phyloP scores from a whole-genome alignment of 2,888 invertebrate genomes.

The Drosophila anomelani region DNA sequence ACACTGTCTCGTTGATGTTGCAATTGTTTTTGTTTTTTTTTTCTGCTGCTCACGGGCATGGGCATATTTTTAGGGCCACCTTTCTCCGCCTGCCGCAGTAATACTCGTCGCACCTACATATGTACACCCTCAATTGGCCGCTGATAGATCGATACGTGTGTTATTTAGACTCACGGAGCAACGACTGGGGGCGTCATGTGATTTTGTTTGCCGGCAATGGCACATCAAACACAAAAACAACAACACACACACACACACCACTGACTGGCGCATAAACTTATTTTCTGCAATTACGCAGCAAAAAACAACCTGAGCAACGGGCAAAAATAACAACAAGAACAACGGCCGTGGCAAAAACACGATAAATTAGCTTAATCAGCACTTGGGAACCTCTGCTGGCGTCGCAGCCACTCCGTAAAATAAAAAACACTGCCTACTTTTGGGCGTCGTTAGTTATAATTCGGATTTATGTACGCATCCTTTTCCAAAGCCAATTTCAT shows the following conservation, averaged over 20 bases:
- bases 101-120: conserved; percentile 14
- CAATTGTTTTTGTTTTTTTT: conserved; percentile 12
- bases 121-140: conserved; percentile 3
- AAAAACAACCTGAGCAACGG: conserved; percentile 13
- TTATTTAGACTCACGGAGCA: conserved; percentile 15
- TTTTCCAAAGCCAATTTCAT: not conserved
- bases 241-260: not conserved
- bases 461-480: not conserved
- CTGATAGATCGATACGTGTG: conserved; percentile 62
- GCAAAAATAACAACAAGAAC: conserved; percentile 10
- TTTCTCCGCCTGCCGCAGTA: conserved; percentile 21
- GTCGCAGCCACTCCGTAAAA: not conserved
- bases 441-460: conserved; percentile 39
- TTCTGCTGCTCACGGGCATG: conserved; percentile 35
- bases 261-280: conserved; percentile 16
- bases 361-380: conserved; percentile 42
- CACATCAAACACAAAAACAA: conserved; percentile 16
- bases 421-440: conserved; percentile 54
- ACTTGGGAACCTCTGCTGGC: conserved; percentile 5
- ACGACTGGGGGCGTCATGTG: conserved; percentile 36
- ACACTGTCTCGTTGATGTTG: not conserved
- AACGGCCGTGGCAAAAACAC: conserved; percentile 7
- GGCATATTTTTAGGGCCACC: conserved; percentile 65
- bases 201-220: conserved; percentile 35
- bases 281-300: conserved; percentile 45